phyloP scores from a whole-genome alignment of 2,888 invertebrate species.

The Philereme vetulata region DNA sequence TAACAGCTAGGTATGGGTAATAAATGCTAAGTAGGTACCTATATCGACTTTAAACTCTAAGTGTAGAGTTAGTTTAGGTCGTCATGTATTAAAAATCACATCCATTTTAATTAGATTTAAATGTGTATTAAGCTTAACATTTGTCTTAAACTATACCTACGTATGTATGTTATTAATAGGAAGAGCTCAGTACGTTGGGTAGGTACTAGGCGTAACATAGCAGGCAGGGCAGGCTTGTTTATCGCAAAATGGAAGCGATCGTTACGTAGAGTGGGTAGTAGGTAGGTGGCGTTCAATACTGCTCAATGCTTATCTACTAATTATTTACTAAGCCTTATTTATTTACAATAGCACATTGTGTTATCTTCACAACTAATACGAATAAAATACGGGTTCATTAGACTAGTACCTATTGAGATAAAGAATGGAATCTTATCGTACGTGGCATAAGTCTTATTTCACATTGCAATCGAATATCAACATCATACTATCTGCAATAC shows the following conservation, averaged over 20 bases:
- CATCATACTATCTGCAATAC: background rate
- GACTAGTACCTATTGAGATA: constrained; percentile 44
- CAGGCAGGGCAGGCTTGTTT: no score
- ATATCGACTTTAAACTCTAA: constrained; percentile 23
- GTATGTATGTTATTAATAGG: no score
- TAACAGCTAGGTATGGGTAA: constrained; percentile 35
- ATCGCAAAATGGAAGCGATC: constrained; percentile 18
- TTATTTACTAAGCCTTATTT: constrained; percentile 42
- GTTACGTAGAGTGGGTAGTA: constrained; percentile 15
- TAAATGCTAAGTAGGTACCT: no score
- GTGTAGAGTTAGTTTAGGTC: constrained; percentile 23
- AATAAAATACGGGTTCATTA: constrained; percentile 37
- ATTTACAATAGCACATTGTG: constrained; percentile 40
- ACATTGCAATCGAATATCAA: constrained; percentile 2
- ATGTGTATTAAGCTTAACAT: constrained; percentile 1
- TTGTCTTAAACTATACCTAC: no score
- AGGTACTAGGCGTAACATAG: no score
- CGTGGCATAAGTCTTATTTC: background rate
- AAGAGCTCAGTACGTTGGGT: background rate
- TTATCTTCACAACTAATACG: constrained; percentile 19
- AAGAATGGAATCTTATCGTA: constrained; percentile 18
- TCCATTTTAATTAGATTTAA: constrained; percentile 20
- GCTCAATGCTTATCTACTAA: constrained; percentile 44
- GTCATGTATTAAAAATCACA: constrained; percentile 21
- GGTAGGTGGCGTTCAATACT: constrained; percentile 50